Base-by-base conservation (phyloP, 2,888 invertebrate genomes). In the Gymnosoma rotundatum region DNA sequence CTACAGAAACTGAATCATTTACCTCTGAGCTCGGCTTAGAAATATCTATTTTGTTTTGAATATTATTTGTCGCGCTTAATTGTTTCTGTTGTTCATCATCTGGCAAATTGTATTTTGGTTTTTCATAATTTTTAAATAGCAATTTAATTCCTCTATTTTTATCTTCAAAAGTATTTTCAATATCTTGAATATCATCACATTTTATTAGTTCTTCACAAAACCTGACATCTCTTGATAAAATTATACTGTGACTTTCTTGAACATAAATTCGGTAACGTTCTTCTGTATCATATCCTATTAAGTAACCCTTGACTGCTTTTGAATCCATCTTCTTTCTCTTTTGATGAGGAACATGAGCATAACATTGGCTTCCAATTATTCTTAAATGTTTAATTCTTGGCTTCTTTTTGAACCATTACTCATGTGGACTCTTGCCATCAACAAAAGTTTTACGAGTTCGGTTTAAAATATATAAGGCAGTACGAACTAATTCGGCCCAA, bases 401-500 rank as follows among this genome's bases (percentile, higher is more conserved):
- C 20, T 70, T 45, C 45, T 4, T 66, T 32, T 18, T 12, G 25
- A 50, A 66, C 32, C 50, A 50, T 50, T 50, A 50, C 14, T 66
- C 50, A 32, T 66, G 18, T 1, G 64, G 79, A 58, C 52, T 83
- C 6, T 60, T 76, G 18, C 56, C 36, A 52, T 56, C 63, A 18
- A 64, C 42, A 14, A 52, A 66, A 18, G 60, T 66, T 20, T 80
- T 80, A 21, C 83, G 75, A 42, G 78, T 83, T 69, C 81, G 56
- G 52, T 86, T 86, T 69, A 58, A 42, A 21, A 70, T 58, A 36
- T 48, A 58, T 58, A 69, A 56, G 5, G 54, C n/a, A 8, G 61
- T 25, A 9, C 21, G 16, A 16, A 78, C 85, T 21, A 78, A 38
- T 14, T 63, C 81, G 1, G 60, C 82, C 67, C 82, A 81, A 52